Conservation (phyloP, 2,113 vertebrate species). For the Triplophysa tibetana region DNA sequence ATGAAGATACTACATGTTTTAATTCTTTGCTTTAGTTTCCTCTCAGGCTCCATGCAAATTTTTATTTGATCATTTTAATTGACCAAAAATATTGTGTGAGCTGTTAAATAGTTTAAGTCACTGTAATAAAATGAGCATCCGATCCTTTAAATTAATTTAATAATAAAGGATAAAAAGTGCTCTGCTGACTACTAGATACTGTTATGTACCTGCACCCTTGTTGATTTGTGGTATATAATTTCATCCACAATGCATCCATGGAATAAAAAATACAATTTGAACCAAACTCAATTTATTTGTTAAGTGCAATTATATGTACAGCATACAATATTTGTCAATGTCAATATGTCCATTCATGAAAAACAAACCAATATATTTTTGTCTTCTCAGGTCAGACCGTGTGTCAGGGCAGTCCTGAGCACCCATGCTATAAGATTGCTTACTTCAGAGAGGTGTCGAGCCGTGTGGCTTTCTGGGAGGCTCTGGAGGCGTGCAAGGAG, state of each 20-base stretch:
- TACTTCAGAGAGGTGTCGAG: slow-evolving; percentile 92
- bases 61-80: not conserved
- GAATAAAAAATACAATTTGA: too few species aligned
- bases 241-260: too few species aligned
- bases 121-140: too few species aligned
- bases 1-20: not conserved
- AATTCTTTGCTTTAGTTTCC: not conserved
- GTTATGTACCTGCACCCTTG: too few species aligned
- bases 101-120: not conserved
- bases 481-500: slow-evolving; percentile 82
- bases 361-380: not conserved
- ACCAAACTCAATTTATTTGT: too few species aligned
- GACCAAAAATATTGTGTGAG: not conserved
- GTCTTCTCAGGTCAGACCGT: slow-evolving; percentile 84
- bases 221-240: too few species aligned
- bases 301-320: too few species aligned
- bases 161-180: too few species aligned
- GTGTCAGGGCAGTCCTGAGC: slow-evolving; percentile 77
- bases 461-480: slow-evolving; percentile 88
- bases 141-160: too few species aligned
- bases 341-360: not conserved
- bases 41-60: not conserved
- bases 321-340: too few species aligned
- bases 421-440: slow-evolving; percentile 91
- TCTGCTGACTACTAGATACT: too few species aligned